Evolutionary conservation across 2,888 invertebrate species (phyloP).

Genomic region (Drosophila mayaguana): DNA sequence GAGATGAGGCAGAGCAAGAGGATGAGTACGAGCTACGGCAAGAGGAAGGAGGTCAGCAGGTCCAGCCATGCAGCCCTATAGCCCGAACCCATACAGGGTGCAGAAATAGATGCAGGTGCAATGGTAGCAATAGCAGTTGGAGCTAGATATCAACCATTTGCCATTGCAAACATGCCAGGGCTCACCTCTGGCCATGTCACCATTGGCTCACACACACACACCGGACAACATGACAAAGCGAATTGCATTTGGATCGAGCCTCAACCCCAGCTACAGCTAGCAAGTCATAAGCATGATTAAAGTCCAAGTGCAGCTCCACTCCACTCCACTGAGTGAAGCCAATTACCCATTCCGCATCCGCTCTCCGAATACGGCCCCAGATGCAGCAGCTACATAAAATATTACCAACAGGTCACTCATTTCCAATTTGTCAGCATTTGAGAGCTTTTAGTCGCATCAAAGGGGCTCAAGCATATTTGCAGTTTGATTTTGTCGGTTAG

Average conservation of each 20-base stretch:
- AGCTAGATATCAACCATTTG: constrained; percentile 44
- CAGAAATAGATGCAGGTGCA: constrained; percentile 16
- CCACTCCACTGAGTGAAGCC: constrained; percentile 43
- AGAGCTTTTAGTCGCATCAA: constrained; percentile 54
- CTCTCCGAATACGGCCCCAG: background rate
- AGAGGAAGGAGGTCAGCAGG: constrained; percentile 4
- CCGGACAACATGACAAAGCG: constrained; percentile 67
- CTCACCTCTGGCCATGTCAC: constrained; percentile 59
- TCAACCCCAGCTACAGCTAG: constrained; percentile 5
- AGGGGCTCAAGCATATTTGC: constrained; percentile 13
- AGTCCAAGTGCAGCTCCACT: constrained; percentile 53
- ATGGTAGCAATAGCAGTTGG: constrained; percentile 5
- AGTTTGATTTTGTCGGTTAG: constrained; percentile 31
- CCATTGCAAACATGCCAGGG: constrained; percentile 34
- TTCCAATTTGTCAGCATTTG: constrained; percentile 57
- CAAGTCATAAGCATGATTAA: constrained; percentile 67
- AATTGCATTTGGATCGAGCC: constrained; percentile 55
- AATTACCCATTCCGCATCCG: constrained; percentile 37
- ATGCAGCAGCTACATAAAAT: constrained; percentile 45
- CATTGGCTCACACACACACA: constrained; percentile 30
- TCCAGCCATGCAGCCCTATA: background rate
- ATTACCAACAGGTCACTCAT: constrained; percentile 50
- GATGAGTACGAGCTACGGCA: background rate
- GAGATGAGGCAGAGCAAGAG: constrained; percentile 4
- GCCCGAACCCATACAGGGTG: background rate